phyloP scores from a whole-genome alignment of 2,888 invertebrate genomes.

The Schizotus pectinicornis region DNA sequence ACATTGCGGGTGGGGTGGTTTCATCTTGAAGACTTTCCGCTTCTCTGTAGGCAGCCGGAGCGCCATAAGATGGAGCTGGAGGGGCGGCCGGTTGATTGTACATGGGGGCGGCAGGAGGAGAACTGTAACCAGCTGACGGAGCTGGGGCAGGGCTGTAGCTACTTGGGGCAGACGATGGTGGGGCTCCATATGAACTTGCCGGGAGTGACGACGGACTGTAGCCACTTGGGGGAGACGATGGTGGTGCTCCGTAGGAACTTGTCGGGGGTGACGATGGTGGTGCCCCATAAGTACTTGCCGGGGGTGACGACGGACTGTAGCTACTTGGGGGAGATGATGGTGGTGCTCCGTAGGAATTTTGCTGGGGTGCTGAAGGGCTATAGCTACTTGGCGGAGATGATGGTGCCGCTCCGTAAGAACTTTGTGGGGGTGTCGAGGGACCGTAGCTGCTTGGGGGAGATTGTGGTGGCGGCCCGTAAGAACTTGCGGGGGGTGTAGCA shows the following conservation, averaged over 20 bases:
- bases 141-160: constrained; percentile 23
- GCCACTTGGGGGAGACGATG: constrained; percentile 9
- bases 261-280: neutral
- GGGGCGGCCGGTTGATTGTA: neutral
- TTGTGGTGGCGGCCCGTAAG: constrained; percentile 30
- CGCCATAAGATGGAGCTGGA: constrained; percentile 21
- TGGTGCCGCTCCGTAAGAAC: constrained; percentile 15
- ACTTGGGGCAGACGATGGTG: constrained; percentile 9
- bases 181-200: constrained; percentile 22
- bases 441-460: constrained; percentile 5
- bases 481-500: constrained; percentile 30
- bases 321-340: neutral
- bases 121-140: constrained; percentile 1
- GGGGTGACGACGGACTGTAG: constrained; percentile 25
- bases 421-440: constrained; percentile 17
- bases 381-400: constrained; percentile 17
- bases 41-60: constrained; percentile 19
- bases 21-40: constrained; percentile 9
- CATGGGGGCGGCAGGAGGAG: neutral
- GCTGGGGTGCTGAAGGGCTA: constrained; percentile 16
- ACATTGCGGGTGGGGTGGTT: neutral
- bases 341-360: neutral
- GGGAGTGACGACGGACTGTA: constrained; percentile 15
- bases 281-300: neutral
- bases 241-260: constrained; percentile 16